Percentiles rank a stretch among this genome's conserved stretches.
Conservation (phyloP, 2,797 vertebrate genomes). For the Rhincodon typus region DNA sequence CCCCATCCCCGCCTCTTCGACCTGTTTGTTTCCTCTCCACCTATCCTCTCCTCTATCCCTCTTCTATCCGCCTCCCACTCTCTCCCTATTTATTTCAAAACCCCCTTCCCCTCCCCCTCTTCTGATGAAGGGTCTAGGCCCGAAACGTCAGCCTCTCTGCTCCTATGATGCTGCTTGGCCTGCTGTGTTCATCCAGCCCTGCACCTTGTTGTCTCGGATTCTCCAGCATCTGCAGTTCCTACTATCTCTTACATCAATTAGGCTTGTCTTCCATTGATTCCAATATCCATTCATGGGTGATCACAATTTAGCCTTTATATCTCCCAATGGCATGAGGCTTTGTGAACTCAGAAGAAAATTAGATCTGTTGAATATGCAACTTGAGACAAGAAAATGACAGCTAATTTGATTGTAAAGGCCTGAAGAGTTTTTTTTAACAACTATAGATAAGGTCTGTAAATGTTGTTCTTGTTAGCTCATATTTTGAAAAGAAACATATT, state of each 20-base stretch:
- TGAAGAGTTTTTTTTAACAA: neutral
- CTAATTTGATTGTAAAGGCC: neutral
- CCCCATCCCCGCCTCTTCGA: too few relatives aligned
- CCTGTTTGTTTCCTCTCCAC: too few relatives aligned
- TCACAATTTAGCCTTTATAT: neutral
- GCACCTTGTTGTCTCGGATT: too few relatives aligned
- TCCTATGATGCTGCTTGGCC: too few relatives aligned
- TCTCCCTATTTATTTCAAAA: too few relatives aligned
- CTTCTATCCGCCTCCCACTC: too few relatives aligned
- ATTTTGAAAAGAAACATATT: neutral
- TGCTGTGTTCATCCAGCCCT: too few relatives aligned
- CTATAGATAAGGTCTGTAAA: neutral
- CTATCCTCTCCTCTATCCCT: too few relatives aligned
- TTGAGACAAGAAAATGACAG: neutral
- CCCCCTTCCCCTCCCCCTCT: too few relatives aligned
- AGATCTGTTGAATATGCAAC: neutral
- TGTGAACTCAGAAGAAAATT: neutral
- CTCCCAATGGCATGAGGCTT: neutral
- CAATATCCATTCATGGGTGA: neutral
- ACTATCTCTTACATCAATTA: neutral
- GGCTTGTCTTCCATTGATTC: neutral
- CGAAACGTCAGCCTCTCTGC: too few relatives aligned
- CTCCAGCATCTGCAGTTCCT: too few relatives aligned
- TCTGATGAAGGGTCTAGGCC: too few relatives aligned
- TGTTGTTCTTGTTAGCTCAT: neutral